A percentile compares a stretch with the other conserved stretches of the same genome.
These are phyloP conservation scores for Cetoscarus ocellatus DNA, from an alignment of 2,797 vertebrate species.

Conservation along the genomic window DNA sequence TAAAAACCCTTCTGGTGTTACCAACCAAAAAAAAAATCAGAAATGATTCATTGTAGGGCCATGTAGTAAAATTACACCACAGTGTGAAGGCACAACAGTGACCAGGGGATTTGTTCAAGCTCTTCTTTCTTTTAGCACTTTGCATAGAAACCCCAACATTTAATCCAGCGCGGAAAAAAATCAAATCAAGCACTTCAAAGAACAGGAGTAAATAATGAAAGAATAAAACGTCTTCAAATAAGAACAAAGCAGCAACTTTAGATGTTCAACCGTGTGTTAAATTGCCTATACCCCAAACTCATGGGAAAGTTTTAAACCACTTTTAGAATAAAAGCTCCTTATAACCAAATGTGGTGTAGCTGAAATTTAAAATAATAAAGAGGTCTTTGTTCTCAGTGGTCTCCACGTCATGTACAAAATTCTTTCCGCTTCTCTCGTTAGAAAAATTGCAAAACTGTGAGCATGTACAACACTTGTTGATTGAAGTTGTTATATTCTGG, in stretches of 20 bases:
- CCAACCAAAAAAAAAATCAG: constrained; percentile 8
- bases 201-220: constrained; percentile 39
- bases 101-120: constrained; percentile 33
- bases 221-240: constrained; percentile 16
- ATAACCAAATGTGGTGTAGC: too few species aligned
- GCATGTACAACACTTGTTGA: neutral
- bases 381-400: neutral
- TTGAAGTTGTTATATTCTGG: neutral
- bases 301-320: constrained; percentile 13
- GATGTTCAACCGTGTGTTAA: constrained; percentile 36
- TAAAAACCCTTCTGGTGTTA: constrained; percentile 11
- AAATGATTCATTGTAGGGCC: constrained; percentile 8
- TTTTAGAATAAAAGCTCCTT: constrained; percentile 9
- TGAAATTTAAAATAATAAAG: too few species aligned
- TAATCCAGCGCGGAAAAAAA: constrained; percentile 20
- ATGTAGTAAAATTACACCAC: constrained; percentile 1
- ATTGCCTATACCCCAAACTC: constrained; percentile 27
- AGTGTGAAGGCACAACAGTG: constrained; percentile 8
- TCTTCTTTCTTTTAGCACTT: constrained; percentile 5
- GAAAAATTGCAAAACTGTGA: neutral
- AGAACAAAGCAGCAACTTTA: constrained; percentile 27
- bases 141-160: constrained; percentile 25
- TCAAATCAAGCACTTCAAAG: constrained; percentile 29
- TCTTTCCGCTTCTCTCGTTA: too few species aligned
- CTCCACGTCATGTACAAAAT: neutral